A percentile compares a stretch with the other conserved stretches of the same genome.
phyloP scores from a whole-genome alignment of 2,888 invertebrate species.

The Neoaliturus tenellus region DNA sequence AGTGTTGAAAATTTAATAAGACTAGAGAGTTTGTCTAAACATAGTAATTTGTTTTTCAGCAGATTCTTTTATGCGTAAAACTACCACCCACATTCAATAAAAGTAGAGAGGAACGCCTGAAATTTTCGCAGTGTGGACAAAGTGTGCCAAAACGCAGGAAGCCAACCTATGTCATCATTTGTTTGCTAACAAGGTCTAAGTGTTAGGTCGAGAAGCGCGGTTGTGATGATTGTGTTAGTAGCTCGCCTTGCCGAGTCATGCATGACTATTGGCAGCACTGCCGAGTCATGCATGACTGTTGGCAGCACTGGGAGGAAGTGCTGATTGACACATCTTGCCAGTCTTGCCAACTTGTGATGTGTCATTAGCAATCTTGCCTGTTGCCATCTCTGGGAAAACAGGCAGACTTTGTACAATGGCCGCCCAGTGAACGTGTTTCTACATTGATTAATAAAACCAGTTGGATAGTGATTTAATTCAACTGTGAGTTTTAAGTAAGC shows the following conservation, averaged over 20 bases:
- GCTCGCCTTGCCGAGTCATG: neutral
- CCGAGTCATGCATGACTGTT: neutral
- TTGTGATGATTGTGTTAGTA: constrained; percentile 4
- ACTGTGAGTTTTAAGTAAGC: too few species aligned
- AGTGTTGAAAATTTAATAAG: too few species aligned
- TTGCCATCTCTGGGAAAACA: too few species aligned
- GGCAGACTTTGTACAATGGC: too few species aligned
- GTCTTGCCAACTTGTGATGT: neutral
- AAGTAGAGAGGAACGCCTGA: neutral
- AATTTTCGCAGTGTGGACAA: neutral
- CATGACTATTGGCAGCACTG: neutral
- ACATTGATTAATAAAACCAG: too few species aligned
- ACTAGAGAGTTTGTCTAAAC: too few species aligned
- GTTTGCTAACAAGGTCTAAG: constrained; percentile 17
- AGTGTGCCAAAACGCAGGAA: neutral
- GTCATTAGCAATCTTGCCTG: neutral
- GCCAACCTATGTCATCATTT: neutral
- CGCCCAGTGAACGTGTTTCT: too few species aligned
- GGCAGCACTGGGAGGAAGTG: neutral
- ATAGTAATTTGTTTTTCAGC: too few species aligned
- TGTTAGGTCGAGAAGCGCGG: neutral
- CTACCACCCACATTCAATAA: neutral
- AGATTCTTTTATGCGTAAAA: too few species aligned
- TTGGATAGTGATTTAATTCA: too few species aligned
- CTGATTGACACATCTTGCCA: neutral